These are phyloP conservation scores for Urophycis tenuis DNA, from an alignment of 2,797 vertebrate species.

Conservation along the genomic window DNA sequence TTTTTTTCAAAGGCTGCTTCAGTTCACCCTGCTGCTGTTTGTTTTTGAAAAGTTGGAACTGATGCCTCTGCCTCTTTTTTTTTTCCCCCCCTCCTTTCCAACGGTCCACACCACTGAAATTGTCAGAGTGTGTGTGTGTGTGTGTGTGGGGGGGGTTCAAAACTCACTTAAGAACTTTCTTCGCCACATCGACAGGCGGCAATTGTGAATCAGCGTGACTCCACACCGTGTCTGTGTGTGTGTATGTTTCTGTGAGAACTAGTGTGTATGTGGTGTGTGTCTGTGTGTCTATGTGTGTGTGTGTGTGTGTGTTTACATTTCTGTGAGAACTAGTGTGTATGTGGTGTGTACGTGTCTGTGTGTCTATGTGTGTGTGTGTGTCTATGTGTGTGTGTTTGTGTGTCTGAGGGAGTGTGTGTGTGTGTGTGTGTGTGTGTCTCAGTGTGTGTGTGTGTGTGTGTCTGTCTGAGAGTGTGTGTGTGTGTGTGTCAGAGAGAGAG, in stretches of 20 bases:
- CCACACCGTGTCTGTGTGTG: neutral
- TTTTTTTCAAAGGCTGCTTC: slow-evolving; percentile 57
- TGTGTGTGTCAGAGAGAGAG: too few relatives aligned
- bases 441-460: too few relatives aligned
- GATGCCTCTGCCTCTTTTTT: slow-evolving; percentile 27
- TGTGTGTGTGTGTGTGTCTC: too few relatives aligned
- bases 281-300: too few relatives aligned
- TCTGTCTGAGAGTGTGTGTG: too few relatives aligned
- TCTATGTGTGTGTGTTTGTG: too few relatives aligned
- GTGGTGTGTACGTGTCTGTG: too few relatives aligned
- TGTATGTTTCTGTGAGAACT: neutral
- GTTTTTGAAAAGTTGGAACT: slow-evolving; percentile 73
- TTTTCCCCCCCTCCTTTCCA: neutral
- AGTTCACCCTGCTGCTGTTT: slow-evolving; percentile 65
- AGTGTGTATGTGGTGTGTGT: too few relatives aligned
- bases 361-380: too few relatives aligned
- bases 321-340: too few relatives aligned
- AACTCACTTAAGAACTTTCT: slow-evolving; percentile 36
- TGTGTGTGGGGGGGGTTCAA: slow-evolving; percentile 35
- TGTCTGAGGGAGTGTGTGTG: too few relatives aligned
- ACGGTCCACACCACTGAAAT: slow-evolving; percentile 46
- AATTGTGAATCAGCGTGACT: slow-evolving; percentile 28
- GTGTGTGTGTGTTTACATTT: too few relatives aligned
- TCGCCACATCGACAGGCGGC: slow-evolving; percentile 22
- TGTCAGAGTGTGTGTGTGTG: slow-evolving; percentile 20